Evolutionary conservation across 2,797 vertebrate species (phyloP).

Genomic region (Sebastes glaucus): DNA sequence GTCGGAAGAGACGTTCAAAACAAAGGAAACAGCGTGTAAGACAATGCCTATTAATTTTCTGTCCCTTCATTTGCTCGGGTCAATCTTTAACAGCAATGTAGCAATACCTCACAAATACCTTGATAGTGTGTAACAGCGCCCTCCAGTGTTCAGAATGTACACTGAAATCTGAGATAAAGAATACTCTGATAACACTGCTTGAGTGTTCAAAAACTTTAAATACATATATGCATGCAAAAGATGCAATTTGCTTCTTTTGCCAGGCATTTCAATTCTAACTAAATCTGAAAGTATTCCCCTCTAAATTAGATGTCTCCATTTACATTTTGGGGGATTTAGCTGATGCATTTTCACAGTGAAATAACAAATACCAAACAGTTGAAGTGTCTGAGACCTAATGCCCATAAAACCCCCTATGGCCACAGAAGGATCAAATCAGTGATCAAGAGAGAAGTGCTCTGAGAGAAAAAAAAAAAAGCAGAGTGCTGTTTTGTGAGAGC

Average conservation of each 20-base stretch:
- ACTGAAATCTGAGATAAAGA: conserved; percentile 33
- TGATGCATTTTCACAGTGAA: neutral
- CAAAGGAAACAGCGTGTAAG: neutral
- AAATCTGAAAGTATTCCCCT: neutral
- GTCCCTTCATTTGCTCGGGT: neutral
- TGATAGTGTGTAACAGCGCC: conserved; percentile 49
- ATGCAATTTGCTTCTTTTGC: neutral
- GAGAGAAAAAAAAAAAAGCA: neutral
- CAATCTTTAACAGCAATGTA: neutral
- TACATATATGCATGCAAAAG: neutral
- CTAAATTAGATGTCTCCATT: neutral
- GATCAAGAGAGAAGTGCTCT: neutral
- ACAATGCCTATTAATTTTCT: neutral
- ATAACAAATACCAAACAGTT: conserved; percentile 6
- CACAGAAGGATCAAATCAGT: neutral
- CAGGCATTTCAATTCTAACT: neutral
- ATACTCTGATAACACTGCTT: neutral
- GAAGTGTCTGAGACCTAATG: neutral
- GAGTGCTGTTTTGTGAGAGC: conserved; percentile 15
- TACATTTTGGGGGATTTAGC: neutral
- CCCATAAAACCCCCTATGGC: neutral
- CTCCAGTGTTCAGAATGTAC: conserved; percentile 64
- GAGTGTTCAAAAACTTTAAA: neutral
- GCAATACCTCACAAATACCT: neutral
- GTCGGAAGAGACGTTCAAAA: conserved; percentile 36